phyloP scores from a whole-genome alignment of 2,797 vertebrate genomes.

The Malurus splendens region DNA sequence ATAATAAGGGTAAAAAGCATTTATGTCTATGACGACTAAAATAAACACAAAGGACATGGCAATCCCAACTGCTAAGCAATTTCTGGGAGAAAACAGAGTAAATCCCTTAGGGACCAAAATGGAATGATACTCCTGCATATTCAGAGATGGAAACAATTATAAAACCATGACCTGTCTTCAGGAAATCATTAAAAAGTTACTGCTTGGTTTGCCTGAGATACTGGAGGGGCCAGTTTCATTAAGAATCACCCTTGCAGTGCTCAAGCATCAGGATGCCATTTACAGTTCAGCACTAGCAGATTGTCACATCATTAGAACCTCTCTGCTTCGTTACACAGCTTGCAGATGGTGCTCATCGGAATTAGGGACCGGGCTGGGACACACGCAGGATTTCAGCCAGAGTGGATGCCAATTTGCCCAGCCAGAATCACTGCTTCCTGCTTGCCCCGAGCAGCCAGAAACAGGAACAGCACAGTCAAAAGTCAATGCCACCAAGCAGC shows the following conservation, averaged over 20 bases:
- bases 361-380: not conserved
- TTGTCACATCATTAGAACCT: not conserved
- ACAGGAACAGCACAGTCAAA: not conserved
- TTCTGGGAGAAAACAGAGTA: not conserved
- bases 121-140: not conserved
- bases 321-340: not conserved
- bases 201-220: not conserved
- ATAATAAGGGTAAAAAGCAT: not conserved
- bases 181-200: slow-evolving; percentile 26
- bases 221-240: not conserved
- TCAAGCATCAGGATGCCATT: not conserved
- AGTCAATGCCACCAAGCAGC: not conserved
- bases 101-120: not conserved
- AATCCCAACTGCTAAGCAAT: not conserved
- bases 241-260: not conserved
- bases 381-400: not conserved
- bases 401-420: not conserved
- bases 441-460: not conserved
- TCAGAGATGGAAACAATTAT: not conserved
- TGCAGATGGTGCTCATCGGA: not conserved
- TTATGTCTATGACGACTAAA: not conserved
- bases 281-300: not conserved
- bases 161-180: not conserved
- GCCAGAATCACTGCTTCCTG: not conserved
- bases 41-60: not conserved